These are phyloP conservation scores for Tachysurus vachellii DNA, from an alignment of 2,113 vertebrate genomes.

Conservation along the genomic window DNA sequence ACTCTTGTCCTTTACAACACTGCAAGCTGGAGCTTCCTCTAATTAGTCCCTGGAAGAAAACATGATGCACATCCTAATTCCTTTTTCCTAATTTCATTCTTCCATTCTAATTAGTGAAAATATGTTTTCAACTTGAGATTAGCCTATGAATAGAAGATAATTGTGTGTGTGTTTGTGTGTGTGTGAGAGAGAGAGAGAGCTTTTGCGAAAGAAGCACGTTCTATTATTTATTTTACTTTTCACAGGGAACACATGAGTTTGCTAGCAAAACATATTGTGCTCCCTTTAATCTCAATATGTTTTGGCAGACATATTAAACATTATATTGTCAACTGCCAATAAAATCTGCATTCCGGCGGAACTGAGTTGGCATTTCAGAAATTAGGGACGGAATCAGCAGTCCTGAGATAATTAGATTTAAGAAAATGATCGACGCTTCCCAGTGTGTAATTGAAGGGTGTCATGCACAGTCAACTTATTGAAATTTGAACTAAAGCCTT, in stretches of 20 bases:
- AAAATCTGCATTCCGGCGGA: constrained; percentile 13
- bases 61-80: constrained; percentile 34
- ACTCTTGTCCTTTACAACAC: constrained; percentile 27
- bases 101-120: constrained; percentile 33
- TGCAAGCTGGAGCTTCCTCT: constrained; percentile 36
- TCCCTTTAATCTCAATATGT: constrained; percentile 11
- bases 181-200: not conserved
- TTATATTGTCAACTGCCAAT: constrained; percentile 13
- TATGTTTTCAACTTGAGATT: constrained; percentile 30
- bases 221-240: constrained; percentile 1
- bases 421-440: not conserved
- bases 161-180: not conserved
- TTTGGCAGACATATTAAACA: constrained; percentile 11
- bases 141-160: not conserved
- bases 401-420: constrained; percentile 20
- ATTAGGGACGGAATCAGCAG: not conserved
- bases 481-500: not conserved
- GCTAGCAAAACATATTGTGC: not conserved
- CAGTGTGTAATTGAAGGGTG: not conserved
- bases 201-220: not conserved
- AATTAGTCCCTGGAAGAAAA: constrained; percentile 41
- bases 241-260: not conserved
- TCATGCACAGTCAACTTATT: not conserved
- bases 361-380: constrained; percentile 8
- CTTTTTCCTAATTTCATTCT: constrained; percentile 42